These are phyloP conservation scores for Apoda limacodes DNA, from an alignment of 2,888 invertebrate genomes.

Conservation along the genomic window DNA sequence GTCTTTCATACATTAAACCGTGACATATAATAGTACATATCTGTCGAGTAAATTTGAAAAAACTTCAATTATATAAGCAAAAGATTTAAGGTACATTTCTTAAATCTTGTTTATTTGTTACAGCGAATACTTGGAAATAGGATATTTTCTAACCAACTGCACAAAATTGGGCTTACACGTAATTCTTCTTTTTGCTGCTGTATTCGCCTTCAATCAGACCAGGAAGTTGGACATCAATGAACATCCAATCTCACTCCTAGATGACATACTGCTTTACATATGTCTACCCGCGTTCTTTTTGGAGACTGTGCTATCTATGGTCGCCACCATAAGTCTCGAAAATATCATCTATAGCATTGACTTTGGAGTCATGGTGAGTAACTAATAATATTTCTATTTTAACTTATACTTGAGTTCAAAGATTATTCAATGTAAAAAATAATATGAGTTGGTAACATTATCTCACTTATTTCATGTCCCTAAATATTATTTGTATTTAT, in stretches of 20 bases:
- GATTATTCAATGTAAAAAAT: too few species aligned
- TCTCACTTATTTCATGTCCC: too few species aligned
- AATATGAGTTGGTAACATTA: too few species aligned
- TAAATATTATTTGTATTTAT: too few species aligned
- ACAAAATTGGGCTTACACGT: constrained; percentile 67
- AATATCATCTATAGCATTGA: constrained; percentile 64
- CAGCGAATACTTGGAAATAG: constrained; percentile 59
- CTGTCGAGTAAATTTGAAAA: too few species aligned
- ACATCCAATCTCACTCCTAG: constrained; percentile 73
- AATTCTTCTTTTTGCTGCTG: constrained; percentile 68
- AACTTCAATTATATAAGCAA: not conserved
- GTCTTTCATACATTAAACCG: too few species aligned
- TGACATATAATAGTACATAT: too few species aligned
- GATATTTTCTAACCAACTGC: constrained; percentile 56
- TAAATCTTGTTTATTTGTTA: too few species aligned
- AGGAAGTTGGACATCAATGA: constrained; percentile 74
- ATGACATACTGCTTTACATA: constrained; percentile 77
- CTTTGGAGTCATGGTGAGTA: constrained; percentile 67
- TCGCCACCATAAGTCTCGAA: constrained; percentile 70
- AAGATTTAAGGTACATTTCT: constrained; percentile 1
- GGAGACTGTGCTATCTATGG: constrained; percentile 75
- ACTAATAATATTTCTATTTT: too few species aligned
- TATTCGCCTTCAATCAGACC: constrained; percentile 74
- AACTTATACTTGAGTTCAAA: too few species aligned
- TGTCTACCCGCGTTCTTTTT: constrained; percentile 80